Percentiles rank a stretch among this genome's conserved stretches.
Evolutionary conservation across 1,140 invertebrate genomes (phyloP).

Genomic region (Aleiodes sp.): DNA sequence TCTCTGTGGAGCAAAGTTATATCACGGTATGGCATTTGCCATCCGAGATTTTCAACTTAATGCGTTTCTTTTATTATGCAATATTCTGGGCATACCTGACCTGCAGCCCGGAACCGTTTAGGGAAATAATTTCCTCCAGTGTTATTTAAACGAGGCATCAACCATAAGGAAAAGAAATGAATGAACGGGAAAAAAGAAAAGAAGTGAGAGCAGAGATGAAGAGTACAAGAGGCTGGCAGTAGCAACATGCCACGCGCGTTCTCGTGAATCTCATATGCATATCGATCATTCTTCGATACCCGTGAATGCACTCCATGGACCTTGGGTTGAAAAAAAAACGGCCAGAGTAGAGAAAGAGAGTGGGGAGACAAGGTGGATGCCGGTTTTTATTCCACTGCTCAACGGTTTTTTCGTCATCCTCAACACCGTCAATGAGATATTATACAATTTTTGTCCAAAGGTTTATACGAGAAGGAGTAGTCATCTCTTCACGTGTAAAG

Average conservation of each 20-base stretch:
- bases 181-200: not conserved
- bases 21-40: slow-evolving; percentile 1
- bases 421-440: slow-evolving; percentile 21
- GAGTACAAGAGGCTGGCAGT: not conserved
- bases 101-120: slow-evolving; percentile 30
- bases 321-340: not conserved
- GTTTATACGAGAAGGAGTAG: slow-evolving; percentile 15
- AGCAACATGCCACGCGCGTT: not conserved
- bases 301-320: not conserved
- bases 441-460: not conserved
- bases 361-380: not conserved
- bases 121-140: slow-evolving; percentile 32
- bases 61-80: slow-evolving; percentile 33
- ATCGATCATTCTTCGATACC: slow-evolving; percentile 33
- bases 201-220: not conserved
- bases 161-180: slow-evolving; percentile 23
- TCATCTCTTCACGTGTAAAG: not conserved
- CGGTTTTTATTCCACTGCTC: not conserved
- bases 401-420: slow-evolving; percentile 7
- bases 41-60: slow-evolving; percentile 9
- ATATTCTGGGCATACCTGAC: slow-evolving; percentile 24
- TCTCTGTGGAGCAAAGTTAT: not conserved
- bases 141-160: slow-evolving; percentile 30
- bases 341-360: no score
- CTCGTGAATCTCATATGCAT: slow-evolving; percentile 21